Evolutionary conservation across 2,113 vertebrate genomes (phyloP).

Genomic region (Siniperca chuatsi): DNA sequence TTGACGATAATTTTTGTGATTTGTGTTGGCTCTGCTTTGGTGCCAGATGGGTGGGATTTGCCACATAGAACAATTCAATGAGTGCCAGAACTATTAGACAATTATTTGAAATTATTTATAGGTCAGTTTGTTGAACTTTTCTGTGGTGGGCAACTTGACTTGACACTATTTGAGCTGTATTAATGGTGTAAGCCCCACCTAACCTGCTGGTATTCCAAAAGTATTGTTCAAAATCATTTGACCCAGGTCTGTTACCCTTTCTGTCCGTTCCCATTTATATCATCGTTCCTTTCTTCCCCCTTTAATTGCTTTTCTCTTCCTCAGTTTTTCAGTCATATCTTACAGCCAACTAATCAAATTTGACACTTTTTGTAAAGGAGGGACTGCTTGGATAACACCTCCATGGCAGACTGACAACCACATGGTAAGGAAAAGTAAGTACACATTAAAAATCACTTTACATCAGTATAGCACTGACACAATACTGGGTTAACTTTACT

Average conservation of each 20-base stretch:
- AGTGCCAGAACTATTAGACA: conserved; percentile 75
- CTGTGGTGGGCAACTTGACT: conserved; percentile 57
- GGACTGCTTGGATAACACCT: neutral
- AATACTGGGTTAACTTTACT: neutral
- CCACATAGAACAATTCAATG: conserved; percentile 65
- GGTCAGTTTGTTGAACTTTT: conserved; percentile 69
- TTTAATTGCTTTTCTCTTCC: neutral
- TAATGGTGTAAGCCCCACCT: conserved; percentile 49
- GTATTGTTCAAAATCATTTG: conserved; percentile 39
- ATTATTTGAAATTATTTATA: conserved; percentile 64
- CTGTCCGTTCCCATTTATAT: conserved; percentile 42
- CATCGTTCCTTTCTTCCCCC: conserved; percentile 6
- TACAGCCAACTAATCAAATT: conserved; percentile 17
- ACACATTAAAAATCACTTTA: neutral
- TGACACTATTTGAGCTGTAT: conserved; percentile 52
- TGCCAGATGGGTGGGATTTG: conserved; percentile 75
- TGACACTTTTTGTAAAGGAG: conserved; percentile 18
- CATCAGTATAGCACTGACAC: neutral
- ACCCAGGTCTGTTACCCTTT: conserved; percentile 35
- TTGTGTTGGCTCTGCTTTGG: conserved; percentile 61
- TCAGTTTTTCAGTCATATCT: conserved; percentile 10
- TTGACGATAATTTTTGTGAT: conserved; percentile 72
- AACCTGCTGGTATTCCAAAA: conserved; percentile 44
- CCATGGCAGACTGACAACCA: neutral
- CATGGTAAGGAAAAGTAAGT: neutral